Conservation (phyloP, 2,888 invertebrate species). For the Limnephilus auricula region DNA sequence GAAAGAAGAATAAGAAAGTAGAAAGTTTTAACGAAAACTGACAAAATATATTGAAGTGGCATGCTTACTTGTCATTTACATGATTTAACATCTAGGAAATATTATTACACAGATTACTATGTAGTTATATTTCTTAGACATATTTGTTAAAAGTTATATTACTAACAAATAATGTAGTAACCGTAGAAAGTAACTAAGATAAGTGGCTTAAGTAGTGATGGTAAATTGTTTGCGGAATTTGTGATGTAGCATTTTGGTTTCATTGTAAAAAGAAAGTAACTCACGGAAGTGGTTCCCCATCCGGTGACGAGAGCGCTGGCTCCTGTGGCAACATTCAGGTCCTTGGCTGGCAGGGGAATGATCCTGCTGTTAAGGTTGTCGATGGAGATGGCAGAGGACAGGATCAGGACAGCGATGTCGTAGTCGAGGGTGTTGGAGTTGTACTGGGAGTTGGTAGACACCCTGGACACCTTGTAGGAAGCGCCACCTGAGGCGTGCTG, state of each 20-base stretch:
- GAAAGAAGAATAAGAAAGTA: too few relatives aligned
- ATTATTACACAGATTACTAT: too few relatives aligned
- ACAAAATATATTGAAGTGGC: background rate
- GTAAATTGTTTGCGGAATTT: background rate
- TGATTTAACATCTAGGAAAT: too few relatives aligned
- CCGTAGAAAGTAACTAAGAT: too few relatives aligned
- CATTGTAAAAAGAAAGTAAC: background rate
- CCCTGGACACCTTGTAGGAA: background rate
- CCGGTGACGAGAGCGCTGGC: conserved; percentile 54
- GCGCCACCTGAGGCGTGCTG: conserved; percentile 19
- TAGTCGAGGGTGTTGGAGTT: conserved; percentile 22
- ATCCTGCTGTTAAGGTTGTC: background rate
- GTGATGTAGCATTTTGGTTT: background rate
- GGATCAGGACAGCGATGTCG: conserved; percentile 23
- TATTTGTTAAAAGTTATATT: too few relatives aligned
- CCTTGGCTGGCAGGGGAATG: conserved; percentile 69
- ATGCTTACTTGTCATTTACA: too few relatives aligned
- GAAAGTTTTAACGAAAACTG: too few relatives aligned
- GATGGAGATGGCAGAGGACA: conserved; percentile 6
- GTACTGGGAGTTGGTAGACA: background rate
- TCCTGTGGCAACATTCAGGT: conserved; percentile 67
- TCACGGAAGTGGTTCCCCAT: conserved; percentile 52
- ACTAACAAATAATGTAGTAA: too few relatives aligned
- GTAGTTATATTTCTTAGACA: too few relatives aligned
- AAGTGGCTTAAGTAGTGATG: too few relatives aligned